These are phyloP conservation scores for Dryoscopus gambensis DNA, from an alignment of 2,113 vertebrate species.

Conservation along the genomic window DNA sequence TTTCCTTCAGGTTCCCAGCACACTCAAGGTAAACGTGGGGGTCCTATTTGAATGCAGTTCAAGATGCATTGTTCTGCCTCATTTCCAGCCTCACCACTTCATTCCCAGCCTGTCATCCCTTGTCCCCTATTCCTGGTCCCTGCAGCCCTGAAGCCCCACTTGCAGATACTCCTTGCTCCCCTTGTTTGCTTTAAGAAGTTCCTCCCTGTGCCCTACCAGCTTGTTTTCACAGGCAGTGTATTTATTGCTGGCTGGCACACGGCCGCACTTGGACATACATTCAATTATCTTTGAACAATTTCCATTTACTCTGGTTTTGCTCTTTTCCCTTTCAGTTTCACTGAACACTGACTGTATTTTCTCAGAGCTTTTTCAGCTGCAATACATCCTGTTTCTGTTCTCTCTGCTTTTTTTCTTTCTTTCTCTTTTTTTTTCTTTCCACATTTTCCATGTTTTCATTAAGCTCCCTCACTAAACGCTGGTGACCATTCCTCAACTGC, in stretches of 20 bases:
- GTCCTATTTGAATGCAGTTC: conserved; percentile 8
- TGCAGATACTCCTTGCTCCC: conserved; percentile 36
- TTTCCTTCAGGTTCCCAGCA: conserved; percentile 10
- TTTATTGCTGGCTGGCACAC: conserved; percentile 58
- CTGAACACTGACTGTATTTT: conserved; percentile 41
- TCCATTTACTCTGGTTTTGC: conserved; percentile 52
- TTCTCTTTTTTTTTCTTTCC: not conserved
- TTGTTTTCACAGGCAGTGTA: conserved; percentile 18
- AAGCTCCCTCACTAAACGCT: not conserved
- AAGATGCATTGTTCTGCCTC: not conserved
- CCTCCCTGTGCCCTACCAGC: conserved; percentile 3
- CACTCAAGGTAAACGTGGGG: not conserved
- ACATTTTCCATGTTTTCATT: conserved; percentile 5
- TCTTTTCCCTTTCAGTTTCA: conserved; percentile 46
- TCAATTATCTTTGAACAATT: conserved; percentile 70
- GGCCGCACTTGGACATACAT: conserved; percentile 49
- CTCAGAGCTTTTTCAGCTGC: conserved; percentile 12
- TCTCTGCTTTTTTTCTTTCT: not conserved
- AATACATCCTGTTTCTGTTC: not conserved
- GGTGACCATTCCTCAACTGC: not conserved
- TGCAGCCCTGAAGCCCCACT: not conserved
- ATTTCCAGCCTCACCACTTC: conserved; percentile 26
- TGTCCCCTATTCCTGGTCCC: not conserved
- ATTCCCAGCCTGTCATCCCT: not conserved
- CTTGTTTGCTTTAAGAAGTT: conserved; percentile 44